phyloP scores from a whole-genome alignment of 2,113 vertebrate species.

The Myiozetetes cayanensis region DNA sequence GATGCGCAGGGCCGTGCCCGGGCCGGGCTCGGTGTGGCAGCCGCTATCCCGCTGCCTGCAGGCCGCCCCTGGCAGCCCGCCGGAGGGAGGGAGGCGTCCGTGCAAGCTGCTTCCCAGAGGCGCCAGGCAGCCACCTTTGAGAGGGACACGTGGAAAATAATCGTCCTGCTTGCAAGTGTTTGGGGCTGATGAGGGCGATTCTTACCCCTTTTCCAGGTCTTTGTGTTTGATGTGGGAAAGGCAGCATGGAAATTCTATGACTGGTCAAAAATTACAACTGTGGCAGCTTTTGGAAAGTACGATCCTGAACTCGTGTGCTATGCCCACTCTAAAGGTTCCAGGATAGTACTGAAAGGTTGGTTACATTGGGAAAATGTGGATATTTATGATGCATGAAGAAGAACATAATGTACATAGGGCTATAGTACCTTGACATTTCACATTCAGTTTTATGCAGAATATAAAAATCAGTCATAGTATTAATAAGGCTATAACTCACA shows the following conservation, averaged over 20 bases:
- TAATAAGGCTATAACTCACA: not conserved
- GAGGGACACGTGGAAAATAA: fast-evolving
- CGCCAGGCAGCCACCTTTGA: fast-evolving
- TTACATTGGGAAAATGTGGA: not conserved
- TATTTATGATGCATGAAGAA: fast-evolving
- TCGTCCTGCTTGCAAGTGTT: fast-evolving
- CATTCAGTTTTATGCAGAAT: not conserved
- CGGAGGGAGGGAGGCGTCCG: fast-evolving
- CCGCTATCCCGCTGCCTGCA: not conserved
- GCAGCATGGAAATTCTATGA: conserved; percentile 89
- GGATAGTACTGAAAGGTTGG: conserved; percentile 91
- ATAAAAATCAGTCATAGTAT: not conserved
- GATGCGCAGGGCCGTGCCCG: not conserved
- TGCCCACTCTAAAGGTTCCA: conserved; percentile 86
- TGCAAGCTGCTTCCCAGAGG: fast-evolving
- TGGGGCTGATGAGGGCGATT: not conserved
- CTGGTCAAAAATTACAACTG: conserved; percentile 90
- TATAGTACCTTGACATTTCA: not conserved
- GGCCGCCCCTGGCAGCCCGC: not conserved
- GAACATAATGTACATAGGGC: not conserved
- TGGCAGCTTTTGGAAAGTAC: conserved; percentile 88
- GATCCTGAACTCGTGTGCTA: conserved; percentile 90
- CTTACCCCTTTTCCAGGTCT: conserved; percentile 75
- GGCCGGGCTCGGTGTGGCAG: not conserved
- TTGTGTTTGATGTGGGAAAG: conserved; percentile 88